phyloP scores from a whole-genome alignment of 2,797 vertebrate species.

The Galaxias olidus region DNA sequence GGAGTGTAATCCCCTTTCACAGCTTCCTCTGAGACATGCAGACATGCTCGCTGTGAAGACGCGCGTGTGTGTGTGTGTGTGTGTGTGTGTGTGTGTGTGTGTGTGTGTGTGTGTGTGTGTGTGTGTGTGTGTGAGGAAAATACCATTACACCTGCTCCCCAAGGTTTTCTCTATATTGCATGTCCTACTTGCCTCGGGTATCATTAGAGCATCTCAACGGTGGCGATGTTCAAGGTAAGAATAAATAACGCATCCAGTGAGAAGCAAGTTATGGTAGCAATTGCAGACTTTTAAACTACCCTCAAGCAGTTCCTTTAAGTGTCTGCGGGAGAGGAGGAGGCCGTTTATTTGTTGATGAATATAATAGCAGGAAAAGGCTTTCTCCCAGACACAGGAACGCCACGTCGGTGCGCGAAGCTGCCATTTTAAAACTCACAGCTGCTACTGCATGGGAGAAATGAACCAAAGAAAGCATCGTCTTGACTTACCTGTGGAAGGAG shows the following conservation, averaged over 20 bases:
- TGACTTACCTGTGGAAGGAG: constrained; percentile 45
- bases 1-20: too few species aligned
- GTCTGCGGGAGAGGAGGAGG: too few species aligned
- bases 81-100: neutral
- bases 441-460: too few species aligned
- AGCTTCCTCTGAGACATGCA: neutral
- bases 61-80: constrained; percentile 12
- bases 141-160: too few species aligned
- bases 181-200: neutral
- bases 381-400: too few species aligned
- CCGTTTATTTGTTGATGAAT: too few species aligned
- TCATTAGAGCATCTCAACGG: neutral
- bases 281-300: neutral
- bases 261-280: neutral
- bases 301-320: too few species aligned
- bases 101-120: neutral
- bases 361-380: too few species aligned
- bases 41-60: neutral
- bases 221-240: neutral
- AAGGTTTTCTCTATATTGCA: neutral
- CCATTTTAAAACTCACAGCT: too few species aligned
- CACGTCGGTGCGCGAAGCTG: too few species aligned
- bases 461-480: neutral
- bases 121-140: too few species aligned
- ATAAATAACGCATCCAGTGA: too few species aligned